Evolutionary conservation across 2,113 vertebrate genomes (phyloP).

Genomic region (Dermatemys mawii): DNA sequence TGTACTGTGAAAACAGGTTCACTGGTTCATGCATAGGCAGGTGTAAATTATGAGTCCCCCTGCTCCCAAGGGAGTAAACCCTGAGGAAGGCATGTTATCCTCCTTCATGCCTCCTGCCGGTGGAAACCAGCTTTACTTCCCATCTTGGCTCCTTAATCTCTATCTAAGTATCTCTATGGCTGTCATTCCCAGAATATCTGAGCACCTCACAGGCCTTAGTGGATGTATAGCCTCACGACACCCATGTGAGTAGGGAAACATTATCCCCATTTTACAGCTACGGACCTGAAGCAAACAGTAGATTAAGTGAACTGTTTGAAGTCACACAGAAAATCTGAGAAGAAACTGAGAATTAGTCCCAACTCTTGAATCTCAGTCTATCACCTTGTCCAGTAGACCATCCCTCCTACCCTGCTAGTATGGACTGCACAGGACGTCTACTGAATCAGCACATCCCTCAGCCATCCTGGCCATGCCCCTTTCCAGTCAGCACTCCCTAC

Average conservation of each 20-base stretch:
- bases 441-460: not conserved
- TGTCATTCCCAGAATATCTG: not conserved
- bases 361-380: not conserved
- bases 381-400: not conserved
- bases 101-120: not conserved
- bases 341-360: not conserved
- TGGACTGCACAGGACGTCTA: rapidly evolving
- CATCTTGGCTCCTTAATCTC: not conserved
- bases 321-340: not conserved
- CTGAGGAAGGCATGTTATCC: not conserved
- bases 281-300: not conserved
- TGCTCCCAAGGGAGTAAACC: not conserved
- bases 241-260: not conserved
- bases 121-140: not conserved
- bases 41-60: rapidly evolving
- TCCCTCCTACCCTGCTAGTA: not conserved
- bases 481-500: rapidly evolving
- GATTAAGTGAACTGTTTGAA: not conserved
- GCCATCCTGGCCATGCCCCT: rapidly evolving
- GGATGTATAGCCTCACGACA: not conserved
- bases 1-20: not conserved
- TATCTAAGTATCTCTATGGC: not conserved
- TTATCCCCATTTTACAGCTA: not conserved
- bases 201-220: rapidly evolving
- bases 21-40: not conserved